These are phyloP conservation scores for Chamaetylas fuelleborni DNA, from an alignment of 2,113 vertebrate species.

Conservation along the genomic window DNA sequence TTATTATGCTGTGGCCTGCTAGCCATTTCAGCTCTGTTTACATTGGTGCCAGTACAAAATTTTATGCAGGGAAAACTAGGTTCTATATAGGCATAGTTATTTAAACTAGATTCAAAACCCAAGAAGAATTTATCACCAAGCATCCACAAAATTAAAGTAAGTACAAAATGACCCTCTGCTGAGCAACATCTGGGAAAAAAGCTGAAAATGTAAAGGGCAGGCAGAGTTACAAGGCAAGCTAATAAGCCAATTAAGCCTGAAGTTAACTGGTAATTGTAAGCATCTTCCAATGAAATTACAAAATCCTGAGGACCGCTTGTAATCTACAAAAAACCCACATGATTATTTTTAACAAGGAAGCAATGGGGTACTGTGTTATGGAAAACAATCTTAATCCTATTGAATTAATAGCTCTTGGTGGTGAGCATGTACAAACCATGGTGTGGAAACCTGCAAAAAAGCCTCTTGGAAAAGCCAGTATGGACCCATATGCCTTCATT, in stretches of 20 bases:
- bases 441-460: not conserved
- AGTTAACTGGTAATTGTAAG: not conserved
- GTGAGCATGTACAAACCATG: not conserved
- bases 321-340: not conserved
- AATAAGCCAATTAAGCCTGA: not conserved
- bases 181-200: not conserved
- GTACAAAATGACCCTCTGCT: not conserved
- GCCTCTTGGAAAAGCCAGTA: not conserved
- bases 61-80: not conserved
- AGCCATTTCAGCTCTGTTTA: conserved; percentile 19
- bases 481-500: not conserved
- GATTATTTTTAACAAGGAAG: conserved; percentile 4
- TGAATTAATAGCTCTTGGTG: not conserved
- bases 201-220: not conserved
- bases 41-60: not conserved
- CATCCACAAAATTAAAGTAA: not conserved
- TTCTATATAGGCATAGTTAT: not conserved
- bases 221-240: not conserved
- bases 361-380: not conserved
- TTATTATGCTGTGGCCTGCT: conserved; percentile 9
- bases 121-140: not conserved
- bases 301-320: not conserved
- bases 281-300: not conserved
- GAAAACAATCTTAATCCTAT: not conserved
- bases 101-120: not conserved